These are phyloP conservation scores for Spongilla lacustris DNA, from an alignment of 37 sponge, comb jelly and placozoan genomes.

Conservation along the genomic window DNA sequence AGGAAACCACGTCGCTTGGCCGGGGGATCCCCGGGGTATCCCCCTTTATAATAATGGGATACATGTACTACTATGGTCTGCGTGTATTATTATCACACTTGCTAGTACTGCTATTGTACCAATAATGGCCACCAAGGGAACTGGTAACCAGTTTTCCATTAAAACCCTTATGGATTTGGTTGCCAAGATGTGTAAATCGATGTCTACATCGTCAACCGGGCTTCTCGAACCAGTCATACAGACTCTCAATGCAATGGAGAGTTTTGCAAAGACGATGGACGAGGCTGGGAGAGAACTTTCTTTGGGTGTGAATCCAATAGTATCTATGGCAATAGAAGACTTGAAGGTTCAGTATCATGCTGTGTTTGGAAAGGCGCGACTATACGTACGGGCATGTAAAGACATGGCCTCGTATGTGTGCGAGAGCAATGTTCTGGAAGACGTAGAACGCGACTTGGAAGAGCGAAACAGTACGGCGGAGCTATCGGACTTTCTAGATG, in stretches of 20 bases:
- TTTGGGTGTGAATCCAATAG: not conserved
- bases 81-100: too few species aligned
- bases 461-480: not conserved
- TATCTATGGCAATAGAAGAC: not conserved
- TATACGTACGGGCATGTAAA: not conserved
- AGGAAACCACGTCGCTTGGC: too few species aligned
- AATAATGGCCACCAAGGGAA: too few species aligned
- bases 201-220: not conserved
- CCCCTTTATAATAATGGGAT: too few species aligned
- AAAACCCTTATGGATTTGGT: too few species aligned
- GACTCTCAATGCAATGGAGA: not conserved
- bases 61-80: too few species aligned
- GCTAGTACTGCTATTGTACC: too few species aligned
- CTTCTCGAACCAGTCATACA: not conserved
- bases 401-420: not conserved
- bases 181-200: too few species aligned
- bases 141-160: too few species aligned
- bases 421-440: not conserved
- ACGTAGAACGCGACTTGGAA: not conserved
- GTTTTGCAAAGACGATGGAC: not conserved
- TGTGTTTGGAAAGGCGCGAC: not conserved
- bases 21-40: too few species aligned
- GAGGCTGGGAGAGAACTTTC: not conserved
- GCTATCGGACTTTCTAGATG: not conserved
- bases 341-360: not conserved